A percentile compares a stretch with the other conserved stretches of the same genome.
phyloP scores from a whole-genome alignment of 2,113 vertebrate genomes.

The Eulemur macaco region DNA sequence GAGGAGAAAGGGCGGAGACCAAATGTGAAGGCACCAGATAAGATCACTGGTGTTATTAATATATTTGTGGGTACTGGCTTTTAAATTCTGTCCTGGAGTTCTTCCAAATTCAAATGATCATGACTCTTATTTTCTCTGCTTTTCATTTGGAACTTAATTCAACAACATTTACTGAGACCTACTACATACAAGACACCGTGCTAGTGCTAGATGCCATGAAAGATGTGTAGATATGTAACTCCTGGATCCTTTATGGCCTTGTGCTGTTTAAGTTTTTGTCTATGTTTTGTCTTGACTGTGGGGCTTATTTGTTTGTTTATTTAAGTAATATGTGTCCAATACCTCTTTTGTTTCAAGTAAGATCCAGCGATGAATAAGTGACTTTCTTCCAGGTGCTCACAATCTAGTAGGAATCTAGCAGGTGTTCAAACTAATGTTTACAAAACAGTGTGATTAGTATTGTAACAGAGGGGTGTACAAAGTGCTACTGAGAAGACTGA shows the following conservation, averaged over 20 bases:
- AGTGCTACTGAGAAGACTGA: neutral
- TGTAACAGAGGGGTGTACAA: neutral
- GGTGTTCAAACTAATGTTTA: constrained; percentile 36
- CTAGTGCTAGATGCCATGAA: neutral
- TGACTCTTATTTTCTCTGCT: constrained; percentile 4
- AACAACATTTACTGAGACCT: neutral
- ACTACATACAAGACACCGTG: neutral
- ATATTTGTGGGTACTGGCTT: neutral
- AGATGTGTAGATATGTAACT: neutral
- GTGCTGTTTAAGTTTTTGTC: constrained; percentile 31
- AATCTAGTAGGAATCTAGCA: neutral
- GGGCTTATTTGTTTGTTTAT: constrained; percentile 27
- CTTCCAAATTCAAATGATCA: constrained; percentile 4
- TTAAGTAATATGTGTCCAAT: neutral
- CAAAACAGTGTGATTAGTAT: constrained; percentile 26
- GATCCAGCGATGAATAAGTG: neutral
- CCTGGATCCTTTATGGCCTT: neutral
- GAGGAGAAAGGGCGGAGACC: neutral
- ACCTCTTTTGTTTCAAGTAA: constrained; percentile 45
- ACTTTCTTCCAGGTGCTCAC: neutral
- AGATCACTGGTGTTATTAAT: neutral
- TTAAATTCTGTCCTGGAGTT: neutral
- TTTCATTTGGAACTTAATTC: neutral
- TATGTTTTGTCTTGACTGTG: constrained; percentile 2
- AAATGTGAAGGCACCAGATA: neutral